A percentile compares a stretch with the other conserved stretches of the same genome.
Evolutionary conservation across 2,888 invertebrate genomes (phyloP).

Genomic region (Himalopsyche anomala): DNA sequence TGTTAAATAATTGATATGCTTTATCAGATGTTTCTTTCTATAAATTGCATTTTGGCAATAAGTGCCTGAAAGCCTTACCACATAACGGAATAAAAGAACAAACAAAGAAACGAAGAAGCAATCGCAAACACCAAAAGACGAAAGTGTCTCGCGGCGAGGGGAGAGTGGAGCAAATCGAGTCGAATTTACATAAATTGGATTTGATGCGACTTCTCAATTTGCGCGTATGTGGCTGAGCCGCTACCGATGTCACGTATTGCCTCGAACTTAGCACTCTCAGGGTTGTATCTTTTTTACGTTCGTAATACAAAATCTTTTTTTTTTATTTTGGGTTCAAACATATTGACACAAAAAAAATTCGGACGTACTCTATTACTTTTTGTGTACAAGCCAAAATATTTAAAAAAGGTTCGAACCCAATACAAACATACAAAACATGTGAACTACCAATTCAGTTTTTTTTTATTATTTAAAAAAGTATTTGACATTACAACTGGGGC

Average conservation of each 20-base stretch:
- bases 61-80: not conserved
- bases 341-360: too few species aligned
- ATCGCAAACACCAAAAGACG: constrained; percentile 24
- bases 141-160: constrained; percentile 52
- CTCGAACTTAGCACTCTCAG: constrained; percentile 41
- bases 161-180: constrained; percentile 59
- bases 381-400: too few species aligned
- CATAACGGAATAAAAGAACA: constrained; percentile 11
- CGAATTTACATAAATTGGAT: constrained; percentile 64
- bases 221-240: constrained; percentile 53
- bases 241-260: constrained; percentile 52
- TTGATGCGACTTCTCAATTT: constrained; percentile 63
- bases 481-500: too few species aligned
- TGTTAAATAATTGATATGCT: too few species aligned
- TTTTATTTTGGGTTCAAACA: too few species aligned
- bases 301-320: too few species aligned
- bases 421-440: too few species aligned
- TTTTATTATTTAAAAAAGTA: too few species aligned
- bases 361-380: too few species aligned
- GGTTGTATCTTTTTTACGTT: not conserved
- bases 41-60: not conserved
- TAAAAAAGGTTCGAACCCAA: too few species aligned
- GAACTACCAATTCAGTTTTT: too few species aligned
- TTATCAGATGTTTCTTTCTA: not conserved
- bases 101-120: constrained; percentile 28